Conservation (phyloP, 2,113 vertebrate species). For the Mesocricetus auratus region DNA sequence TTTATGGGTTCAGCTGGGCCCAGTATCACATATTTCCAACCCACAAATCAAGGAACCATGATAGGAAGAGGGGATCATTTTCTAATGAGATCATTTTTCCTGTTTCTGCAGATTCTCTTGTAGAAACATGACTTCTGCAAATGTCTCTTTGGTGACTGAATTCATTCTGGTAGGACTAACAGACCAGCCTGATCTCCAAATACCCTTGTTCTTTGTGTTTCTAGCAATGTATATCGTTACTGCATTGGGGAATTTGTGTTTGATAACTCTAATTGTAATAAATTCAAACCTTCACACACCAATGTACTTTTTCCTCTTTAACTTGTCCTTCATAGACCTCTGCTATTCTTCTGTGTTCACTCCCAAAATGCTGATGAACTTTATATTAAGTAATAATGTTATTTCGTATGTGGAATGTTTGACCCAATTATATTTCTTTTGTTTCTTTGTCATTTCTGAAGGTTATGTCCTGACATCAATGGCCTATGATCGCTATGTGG, state of each 20-base stretch:
- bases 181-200: neutral
- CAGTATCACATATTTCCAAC: neutral
- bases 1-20: fast-evolving
- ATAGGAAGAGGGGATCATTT: neutral
- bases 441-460: slow-evolving; percentile 64
- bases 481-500: slow-evolving; percentile 62
- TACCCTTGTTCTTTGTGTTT: slow-evolving; percentile 15
- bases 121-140: slow-evolving; percentile 7
- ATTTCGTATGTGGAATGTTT: slow-evolving; percentile 55
- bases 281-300: slow-evolving; percentile 64
- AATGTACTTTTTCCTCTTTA: slow-evolving; percentile 74
- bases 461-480: slow-evolving; percentile 55
- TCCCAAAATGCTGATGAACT: slow-evolving; percentile 64
- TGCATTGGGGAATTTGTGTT: slow-evolving; percentile 22
- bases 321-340: slow-evolving; percentile 55
- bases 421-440: slow-evolving; percentile 61
- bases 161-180: slow-evolving; percentile 40
- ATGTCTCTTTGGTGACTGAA: slow-evolving; percentile 24
- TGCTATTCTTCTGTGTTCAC: slow-evolving; percentile 7
- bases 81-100: neutral
- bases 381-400: slow-evolving; percentile 51
- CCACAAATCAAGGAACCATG: fast-evolving
- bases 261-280: slow-evolving; percentile 46
- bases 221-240: neutral
- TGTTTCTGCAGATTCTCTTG: neutral